Evolutionary conservation across 2,797 vertebrate genomes (phyloP).

Genomic region (Columba guinea): DNA sequence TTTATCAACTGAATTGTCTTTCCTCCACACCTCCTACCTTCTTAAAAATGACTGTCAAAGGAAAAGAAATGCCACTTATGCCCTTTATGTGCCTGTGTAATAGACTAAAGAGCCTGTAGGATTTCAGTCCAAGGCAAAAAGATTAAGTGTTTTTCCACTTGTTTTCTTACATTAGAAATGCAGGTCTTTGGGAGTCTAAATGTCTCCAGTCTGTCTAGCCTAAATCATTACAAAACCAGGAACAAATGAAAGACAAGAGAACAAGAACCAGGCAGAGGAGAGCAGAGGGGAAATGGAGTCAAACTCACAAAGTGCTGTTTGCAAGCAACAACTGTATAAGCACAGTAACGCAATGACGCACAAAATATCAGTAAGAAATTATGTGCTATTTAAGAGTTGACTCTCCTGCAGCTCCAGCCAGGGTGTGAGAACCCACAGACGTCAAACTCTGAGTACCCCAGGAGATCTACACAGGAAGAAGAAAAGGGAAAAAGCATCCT

Average conservation of each 20-base stretch:
- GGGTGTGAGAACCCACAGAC: not conserved
- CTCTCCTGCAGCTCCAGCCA: not conserved
- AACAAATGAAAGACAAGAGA: not conserved
- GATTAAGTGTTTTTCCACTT: conserved; percentile 10
- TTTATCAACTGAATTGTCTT: not conserved
- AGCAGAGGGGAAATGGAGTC: not conserved
- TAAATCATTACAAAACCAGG: not conserved
- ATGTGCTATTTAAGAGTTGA: not conserved
- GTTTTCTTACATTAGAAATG: conserved; percentile 11
- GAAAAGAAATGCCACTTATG: not conserved
- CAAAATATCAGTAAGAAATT: not conserved
- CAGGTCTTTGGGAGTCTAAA: not conserved
- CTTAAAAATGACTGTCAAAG: not conserved
- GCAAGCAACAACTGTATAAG: conserved; percentile 15
- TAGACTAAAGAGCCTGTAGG: not conserved
- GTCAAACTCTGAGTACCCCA: not conserved
- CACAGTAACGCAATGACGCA: not conserved
- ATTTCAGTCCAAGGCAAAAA: conserved; percentile 1
- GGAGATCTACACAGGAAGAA: not conserved
- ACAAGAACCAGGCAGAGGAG: not conserved
- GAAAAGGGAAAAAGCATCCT: not conserved
- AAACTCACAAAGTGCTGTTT: not conserved
- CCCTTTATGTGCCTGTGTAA: not conserved
- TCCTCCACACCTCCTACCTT: not conserved
- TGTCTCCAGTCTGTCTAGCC: not conserved